Conservation (phyloP, 2,888 invertebrate genomes). For the Plagodis pulveraria region DNA sequence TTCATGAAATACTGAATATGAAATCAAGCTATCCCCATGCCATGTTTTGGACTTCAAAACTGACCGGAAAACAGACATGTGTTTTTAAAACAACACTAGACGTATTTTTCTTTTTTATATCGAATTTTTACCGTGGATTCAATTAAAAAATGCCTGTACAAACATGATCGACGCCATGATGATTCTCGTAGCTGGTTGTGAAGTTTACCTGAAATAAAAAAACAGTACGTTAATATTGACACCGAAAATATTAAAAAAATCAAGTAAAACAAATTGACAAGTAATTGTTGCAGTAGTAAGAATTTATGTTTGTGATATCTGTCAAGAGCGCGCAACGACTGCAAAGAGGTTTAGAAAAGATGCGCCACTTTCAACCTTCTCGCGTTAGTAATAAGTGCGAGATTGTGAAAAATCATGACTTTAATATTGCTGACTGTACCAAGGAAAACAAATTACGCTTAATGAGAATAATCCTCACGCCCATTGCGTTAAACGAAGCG, state of each 20-base stretch:
- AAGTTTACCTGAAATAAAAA: constrained; percentile 43
- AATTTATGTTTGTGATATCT: constrained; percentile 43
- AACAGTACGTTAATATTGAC: constrained; percentile 25
- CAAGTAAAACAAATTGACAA: constrained; percentile 9
- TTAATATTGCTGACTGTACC: constrained; percentile 30
- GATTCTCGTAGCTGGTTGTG: constrained; percentile 1
- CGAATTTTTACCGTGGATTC: constrained; percentile 16
- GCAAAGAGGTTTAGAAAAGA: not conserved
- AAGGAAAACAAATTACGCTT: constrained; percentile 54
- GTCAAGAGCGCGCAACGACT: constrained; percentile 36
- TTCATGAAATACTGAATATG: too few relatives aligned
- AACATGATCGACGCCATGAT: constrained; percentile 23
- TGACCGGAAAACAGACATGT: not conserved
- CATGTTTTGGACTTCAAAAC: too few relatives aligned
- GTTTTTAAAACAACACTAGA: constrained; percentile 14
- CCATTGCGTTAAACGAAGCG: constrained; percentile 53
- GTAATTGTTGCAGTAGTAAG: constrained; percentile 25
- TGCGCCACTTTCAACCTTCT: constrained; percentile 10
- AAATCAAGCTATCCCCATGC: too few relatives aligned
- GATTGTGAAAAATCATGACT: constrained; percentile 10
- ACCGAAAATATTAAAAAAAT: constrained; percentile 9
- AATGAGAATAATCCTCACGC: constrained; percentile 55
- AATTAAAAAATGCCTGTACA: constrained; percentile 25
- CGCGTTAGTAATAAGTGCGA: constrained; percentile 2
- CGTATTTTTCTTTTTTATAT: not conserved